Conservation (phyloP, 2,888 invertebrate genomes). For the Trachelus troglodyta region DNA sequence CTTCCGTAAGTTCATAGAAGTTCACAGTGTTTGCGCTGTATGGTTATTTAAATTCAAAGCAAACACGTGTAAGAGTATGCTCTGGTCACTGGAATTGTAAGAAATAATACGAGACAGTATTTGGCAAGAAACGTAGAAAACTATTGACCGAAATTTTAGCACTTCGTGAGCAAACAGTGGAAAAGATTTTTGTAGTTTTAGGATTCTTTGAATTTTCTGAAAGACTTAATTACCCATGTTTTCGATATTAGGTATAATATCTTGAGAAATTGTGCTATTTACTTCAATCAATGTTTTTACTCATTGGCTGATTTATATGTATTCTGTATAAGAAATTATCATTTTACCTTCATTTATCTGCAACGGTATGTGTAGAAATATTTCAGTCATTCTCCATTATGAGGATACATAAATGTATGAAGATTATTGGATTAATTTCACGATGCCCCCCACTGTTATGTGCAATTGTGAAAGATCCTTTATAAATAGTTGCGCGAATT, state of each 20-base stretch:
- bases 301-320: neutral
- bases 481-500: neutral
- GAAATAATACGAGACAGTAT: neutral
- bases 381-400: neutral
- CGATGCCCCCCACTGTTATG: neutral
- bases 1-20: conserved; percentile 55
- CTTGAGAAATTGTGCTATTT: neutral
- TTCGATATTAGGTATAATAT: neutral
- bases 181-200: neutral
- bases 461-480: neutral
- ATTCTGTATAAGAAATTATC: neutral
- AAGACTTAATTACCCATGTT: no score
- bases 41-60: neutral
- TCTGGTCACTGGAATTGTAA: neutral
- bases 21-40: neutral
- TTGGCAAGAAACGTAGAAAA: neutral
- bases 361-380: neutral
- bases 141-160: neutral
- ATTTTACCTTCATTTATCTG: neutral
- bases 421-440: neutral
- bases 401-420: neutral
- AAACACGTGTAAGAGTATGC: neutral
- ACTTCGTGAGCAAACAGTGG: neutral
- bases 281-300: neutral
- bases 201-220: neutral